Percentiles rank a stretch among this genome's conserved stretches.
phyloP scores from a whole-genome alignment of 2,797 vertebrate species.

The Malacoraja senta region DNA sequence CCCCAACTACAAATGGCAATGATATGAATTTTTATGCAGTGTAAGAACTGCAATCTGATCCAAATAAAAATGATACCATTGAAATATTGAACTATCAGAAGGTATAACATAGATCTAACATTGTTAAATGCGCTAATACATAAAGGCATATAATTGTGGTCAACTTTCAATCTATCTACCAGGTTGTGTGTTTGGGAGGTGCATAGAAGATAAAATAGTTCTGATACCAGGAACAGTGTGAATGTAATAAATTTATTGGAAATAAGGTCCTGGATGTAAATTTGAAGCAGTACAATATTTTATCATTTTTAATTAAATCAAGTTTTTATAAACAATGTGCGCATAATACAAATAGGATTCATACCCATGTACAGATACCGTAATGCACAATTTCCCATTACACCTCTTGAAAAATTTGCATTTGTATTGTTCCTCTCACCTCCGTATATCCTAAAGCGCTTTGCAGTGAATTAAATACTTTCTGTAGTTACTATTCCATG shows the following conservation, averaged over 20 bases:
- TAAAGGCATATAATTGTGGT: background rate
- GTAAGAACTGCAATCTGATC: background rate
- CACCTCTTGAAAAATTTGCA: constrained; percentile 26
- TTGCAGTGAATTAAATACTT: constrained; percentile 15
- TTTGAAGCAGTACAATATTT: constrained; percentile 31
- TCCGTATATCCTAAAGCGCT: background rate
- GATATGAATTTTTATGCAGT: background rate
- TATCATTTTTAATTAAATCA: constrained; percentile 32
- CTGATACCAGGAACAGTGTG: constrained; percentile 12
- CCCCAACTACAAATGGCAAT: background rate
- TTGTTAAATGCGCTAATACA: background rate
- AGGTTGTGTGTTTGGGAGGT: background rate
- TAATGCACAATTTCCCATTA: constrained; percentile 35
- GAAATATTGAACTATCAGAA: background rate
- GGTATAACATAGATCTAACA: background rate
- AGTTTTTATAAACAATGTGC: constrained; percentile 28
- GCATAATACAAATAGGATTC: constrained; percentile 34
- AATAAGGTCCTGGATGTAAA: constrained; percentile 35
- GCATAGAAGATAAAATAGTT: constrained; percentile 3
- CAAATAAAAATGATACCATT: background rate
- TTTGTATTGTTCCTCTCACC: background rate
- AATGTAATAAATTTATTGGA: constrained; percentile 37
- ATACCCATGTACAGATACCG: constrained; percentile 32
- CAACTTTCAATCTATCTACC: background rate
- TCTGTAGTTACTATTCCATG: background rate